Base-by-base conservation (phyloP, 2,797 vertebrate species). In the Hemibagrus guttatus region DNA sequence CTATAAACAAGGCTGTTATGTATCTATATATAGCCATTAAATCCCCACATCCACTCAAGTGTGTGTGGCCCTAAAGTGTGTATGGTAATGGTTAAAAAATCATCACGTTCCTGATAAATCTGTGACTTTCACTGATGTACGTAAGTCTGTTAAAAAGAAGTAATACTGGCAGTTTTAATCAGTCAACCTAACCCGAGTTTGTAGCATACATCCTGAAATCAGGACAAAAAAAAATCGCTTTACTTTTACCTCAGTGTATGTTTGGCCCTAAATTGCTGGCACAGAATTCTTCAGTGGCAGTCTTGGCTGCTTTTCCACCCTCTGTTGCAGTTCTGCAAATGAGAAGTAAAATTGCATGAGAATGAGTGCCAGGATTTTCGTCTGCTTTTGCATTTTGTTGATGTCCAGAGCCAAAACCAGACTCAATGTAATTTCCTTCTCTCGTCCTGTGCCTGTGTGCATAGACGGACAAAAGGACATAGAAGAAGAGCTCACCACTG, bases 391-490 rank as follows among this genome's bases (percentile, higher is more conserved):
- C n/a, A 21, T 54, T 83, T 76, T 58, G 26, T 35, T 64, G 58
- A 83, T 42, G 69, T 61, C 59, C 80, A 69, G 52, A 28, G 31
- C 39, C 16, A 31, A 86, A 52, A 63, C 42, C n/a, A 19, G 54
- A 64, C 17, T 78, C 46, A 23, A 21, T 66, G 31, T 84, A 26
- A 85, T 75, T 81, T 59, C 35, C 4, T 84, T 35, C 28, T 49
- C 35, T 76, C 63, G 56, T 69, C n/a, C 31, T 61, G 26, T 79
- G 7, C 39, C 31, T 87, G 74, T 86, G 5, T 92, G 93, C 91
- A 39, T 93, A 99, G 98, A 99, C 91, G 97, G 98, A 92, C 98
- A 98, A 94, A 99, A 99, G 92, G 98, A 99, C 91, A 99, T 99
- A 75, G 98, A 99, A 92, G 98, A 99, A 93, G 98, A 99, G 89